Percentiles rank a stretch among this genome's conserved stretches.
Conservation (phyloP, 2,888 invertebrate species). For the Tipula lateralis region DNA sequence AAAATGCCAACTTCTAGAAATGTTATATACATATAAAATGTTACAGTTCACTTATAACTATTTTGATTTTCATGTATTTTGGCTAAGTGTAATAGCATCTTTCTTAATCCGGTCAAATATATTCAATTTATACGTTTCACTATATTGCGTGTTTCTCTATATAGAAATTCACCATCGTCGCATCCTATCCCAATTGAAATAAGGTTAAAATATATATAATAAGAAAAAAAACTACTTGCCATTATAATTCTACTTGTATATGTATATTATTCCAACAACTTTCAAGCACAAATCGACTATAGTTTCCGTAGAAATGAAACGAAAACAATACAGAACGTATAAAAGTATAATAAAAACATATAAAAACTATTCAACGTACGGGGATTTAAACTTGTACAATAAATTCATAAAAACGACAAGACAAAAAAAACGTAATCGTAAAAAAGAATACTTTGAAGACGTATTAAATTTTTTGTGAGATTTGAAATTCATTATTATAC, state of each 20-base stretch:
- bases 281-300: neutral
- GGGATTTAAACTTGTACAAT: conserved; percentile 19
- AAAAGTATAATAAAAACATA: neutral
- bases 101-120: neutral
- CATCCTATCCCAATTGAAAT: conserved; percentile 19
- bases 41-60: neutral
- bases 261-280: neutral
- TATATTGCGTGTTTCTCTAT: neutral
- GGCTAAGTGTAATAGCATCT: neutral
- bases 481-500: neutral
- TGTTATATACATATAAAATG: neutral
- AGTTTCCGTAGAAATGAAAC: neutral
- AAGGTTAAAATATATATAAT: neutral
- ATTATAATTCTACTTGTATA: neutral
- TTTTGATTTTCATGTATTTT: neutral
- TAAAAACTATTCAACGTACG: conserved; percentile 2
- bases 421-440: neutral
- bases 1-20: neutral
- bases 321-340: conserved; percentile 2
- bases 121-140: neutral
- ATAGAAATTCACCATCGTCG: neutral
- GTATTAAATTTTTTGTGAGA: neutral
- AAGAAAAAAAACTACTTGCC: conserved; percentile 2
- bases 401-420: conserved; percentile 15
- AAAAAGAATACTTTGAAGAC: neutral